These are phyloP conservation scores for Drepanosiphum platanoidis DNA, from an alignment of 2,888 invertebrate species.

Conservation along the genomic window DNA sequence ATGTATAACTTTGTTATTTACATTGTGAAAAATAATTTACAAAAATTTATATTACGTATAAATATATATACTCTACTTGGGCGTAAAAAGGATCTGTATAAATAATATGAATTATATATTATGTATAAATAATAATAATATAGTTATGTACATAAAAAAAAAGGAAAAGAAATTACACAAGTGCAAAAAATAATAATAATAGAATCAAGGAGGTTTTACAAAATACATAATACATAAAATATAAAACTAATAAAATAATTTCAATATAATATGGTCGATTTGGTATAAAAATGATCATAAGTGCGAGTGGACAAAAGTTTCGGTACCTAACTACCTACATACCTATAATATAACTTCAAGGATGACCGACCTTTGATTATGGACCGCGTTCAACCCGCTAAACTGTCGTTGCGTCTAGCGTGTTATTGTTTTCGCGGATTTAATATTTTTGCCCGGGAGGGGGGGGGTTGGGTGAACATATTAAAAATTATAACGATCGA, in stretches of 20 bases:
- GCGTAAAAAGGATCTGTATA: conserved; percentile 39
- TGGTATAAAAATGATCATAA: conserved; percentile 23
- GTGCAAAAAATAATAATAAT: conserved; percentile 37
- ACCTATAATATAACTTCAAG: too few species aligned
- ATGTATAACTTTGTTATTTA: conserved; percentile 44
- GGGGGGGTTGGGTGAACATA: too few species aligned
- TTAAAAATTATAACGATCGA: too few species aligned
- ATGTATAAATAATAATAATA: background rate
- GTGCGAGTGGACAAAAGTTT: background rate
- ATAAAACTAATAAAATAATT: conserved; percentile 21
- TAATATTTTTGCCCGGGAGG: too few species aligned
- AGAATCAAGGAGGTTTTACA: background rate
- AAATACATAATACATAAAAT: conserved; percentile 12
- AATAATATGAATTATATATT: conserved; percentile 35
- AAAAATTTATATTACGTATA: conserved; percentile 6
- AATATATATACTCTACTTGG: conserved; percentile 4
- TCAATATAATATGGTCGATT: background rate
- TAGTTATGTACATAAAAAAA: conserved; percentile 49
- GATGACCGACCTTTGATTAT: background rate
- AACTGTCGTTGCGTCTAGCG: background rate
- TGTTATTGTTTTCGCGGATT: too few species aligned
- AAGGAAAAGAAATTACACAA: conserved; percentile 21
- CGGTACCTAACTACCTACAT: background rate
- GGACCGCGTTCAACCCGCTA: background rate
- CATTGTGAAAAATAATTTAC: conserved; percentile 54